Base-by-base conservation (phyloP, 2,797 vertebrate genomes). In the Phrynocephalus forsythii region DNA sequence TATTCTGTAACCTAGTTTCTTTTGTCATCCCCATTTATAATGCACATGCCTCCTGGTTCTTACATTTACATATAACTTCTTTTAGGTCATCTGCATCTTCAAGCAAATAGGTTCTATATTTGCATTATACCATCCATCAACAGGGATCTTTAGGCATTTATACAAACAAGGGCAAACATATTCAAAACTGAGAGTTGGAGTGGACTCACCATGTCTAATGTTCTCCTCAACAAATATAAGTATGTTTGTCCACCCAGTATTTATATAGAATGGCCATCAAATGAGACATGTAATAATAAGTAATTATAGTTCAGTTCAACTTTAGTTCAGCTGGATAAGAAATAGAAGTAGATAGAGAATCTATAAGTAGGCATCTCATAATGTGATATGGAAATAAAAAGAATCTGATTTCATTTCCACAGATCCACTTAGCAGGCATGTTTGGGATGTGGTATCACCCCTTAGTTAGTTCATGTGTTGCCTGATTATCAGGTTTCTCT, bases 11-110 rank as follows among this genome's bases (percentile, higher is more conserved):
- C 28, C 33, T 88, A 79, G 28, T 83, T 79, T 87, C 26, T 24
- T 71, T 88, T 71, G 76, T 69, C 28, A 7, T 83, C 20, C 76
- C 52, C 16, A 83, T 83, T 79, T 87, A 79, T 83, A 79, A 87
- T 79, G 18, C 52, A 83, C 24, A 79, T 87, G 75, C 67, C 20
- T 79, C 33, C 81, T 48, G 26, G 11, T 71, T 71, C 50, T 30
- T 77, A 63, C 13, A 87, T 87, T 79, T 78, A 38, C 75, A 87
- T 87, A 71, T 56, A 83, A 44, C 26, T 44, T 33, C 44, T 85
- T 85, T 85, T 68, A 68, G 63, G 75, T 79, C 44, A 85, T 85
- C 48, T 79, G 66, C 76, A 79, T 79, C 66, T 86, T 52, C 48
- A 79, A 56, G 22, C n/a, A 71, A 79, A 86, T 86, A 86, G 66